Base-by-base conservation (phyloP, 2,888 invertebrate species). In the Lithophane semibrunnea region DNA sequence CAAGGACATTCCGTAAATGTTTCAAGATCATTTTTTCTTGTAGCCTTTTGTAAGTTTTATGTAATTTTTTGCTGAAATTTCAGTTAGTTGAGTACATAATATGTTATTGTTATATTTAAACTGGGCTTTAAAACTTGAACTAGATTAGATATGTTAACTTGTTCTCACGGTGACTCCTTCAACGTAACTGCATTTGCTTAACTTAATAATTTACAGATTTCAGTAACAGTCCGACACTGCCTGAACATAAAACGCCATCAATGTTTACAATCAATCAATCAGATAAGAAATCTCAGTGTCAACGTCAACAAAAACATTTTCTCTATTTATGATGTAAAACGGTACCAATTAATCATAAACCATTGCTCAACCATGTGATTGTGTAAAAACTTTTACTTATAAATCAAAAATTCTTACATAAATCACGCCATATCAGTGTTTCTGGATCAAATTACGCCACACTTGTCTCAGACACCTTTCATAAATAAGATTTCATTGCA, bases 11-110 rank as follows among this genome's bases (percentile, higher is more conserved):
- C 69, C 44, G 70, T 71, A 73, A 69, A 66, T 85, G 61, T 73
- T 83, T 80, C 86, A 88, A 80, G 78, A 86, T 73, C 86, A 80
- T 5, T 71, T 67, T 68, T 69, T 78, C 73, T 60, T 29, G 56
- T 54, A 10, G 13, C 12, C 16, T 74, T 75, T 75, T 75, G 70
- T 66, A 60, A 58, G 16, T n/a, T 69, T 86, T 71, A 71, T 65
- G 58, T 86, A 84, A 47, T 64, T 29, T 61, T 75, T n/a, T 18
- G 1, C 47, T 58, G 29, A 63, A 47, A 58, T 61, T 49, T 64
- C 54, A 42, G 63, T 10, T 52, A 52, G 52, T 69, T n/a, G 13
- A 24, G 18, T 37, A 42, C 21, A 13, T 79, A 54, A 63, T 49
- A 54, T 49, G n/a, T 69, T 24, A 65, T 37, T 70, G 24, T 44